Percentiles rank a stretch among this genome's conserved stretches.
phyloP scores from a whole-genome alignment of 2,797 vertebrate genomes.

The Karalla daura region DNA sequence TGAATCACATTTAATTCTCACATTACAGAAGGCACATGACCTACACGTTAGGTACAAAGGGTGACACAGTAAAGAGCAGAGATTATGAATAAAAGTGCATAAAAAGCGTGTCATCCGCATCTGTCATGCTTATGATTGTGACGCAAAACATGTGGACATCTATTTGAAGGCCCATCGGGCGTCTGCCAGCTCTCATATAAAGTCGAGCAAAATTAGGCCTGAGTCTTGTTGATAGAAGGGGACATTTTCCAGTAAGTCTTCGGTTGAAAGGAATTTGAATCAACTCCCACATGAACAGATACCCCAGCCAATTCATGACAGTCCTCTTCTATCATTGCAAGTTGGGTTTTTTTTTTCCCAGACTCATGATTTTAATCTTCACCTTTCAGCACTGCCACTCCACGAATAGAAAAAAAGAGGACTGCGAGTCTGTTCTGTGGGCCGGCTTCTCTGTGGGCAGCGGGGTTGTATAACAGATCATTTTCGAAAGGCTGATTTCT shows the following conservation, averaged over 20 bases:
- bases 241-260: constrained; percentile 8
- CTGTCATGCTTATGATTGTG: neutral
- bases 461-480: constrained; percentile 27
- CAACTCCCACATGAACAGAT: constrained; percentile 2
- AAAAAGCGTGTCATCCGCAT: neutral
- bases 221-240: constrained; percentile 8
- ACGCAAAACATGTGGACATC: neutral
- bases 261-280: constrained; percentile 13
- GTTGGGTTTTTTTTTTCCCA: neutral
- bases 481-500: constrained; percentile 34
- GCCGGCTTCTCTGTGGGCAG: constrained; percentile 20
- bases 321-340: neutral
- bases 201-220: neutral
- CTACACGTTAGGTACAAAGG: neutral
- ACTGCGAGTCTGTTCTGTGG: constrained; percentile 16
- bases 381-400: neutral
- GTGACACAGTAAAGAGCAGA: neutral
- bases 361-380: neutral
- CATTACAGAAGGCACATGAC: neutral
- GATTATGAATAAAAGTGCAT: neutral
- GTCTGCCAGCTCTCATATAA: constrained; percentile 6
- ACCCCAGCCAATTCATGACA: neutral
- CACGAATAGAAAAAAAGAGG: constrained; percentile 16
- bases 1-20: neutral
- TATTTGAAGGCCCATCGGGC: neutral